Evolutionary conservation across 2,797 vertebrate genomes (phyloP).

Genomic region (Anguilla megastoma): DNA sequence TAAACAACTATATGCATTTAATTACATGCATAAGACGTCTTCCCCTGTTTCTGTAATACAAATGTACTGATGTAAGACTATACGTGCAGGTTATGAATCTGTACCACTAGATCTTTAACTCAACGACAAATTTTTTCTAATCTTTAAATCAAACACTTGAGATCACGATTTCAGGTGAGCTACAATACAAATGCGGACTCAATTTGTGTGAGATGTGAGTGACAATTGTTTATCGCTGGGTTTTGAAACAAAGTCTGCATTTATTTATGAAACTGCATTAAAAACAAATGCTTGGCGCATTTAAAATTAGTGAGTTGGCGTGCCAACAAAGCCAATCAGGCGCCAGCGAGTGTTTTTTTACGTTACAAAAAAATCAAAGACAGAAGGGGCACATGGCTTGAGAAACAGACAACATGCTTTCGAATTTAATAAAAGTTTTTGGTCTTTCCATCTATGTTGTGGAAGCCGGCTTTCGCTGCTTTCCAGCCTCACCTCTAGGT

Average conservation of each 20-base stretch:
- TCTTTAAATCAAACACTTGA: neutral
- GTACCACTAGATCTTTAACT: neutral
- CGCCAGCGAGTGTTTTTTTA: neutral
- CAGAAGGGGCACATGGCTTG: neutral
- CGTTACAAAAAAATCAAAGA: neutral
- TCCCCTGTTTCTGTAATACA: neutral
- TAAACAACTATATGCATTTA: conserved; percentile 34
- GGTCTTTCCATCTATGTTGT: neutral
- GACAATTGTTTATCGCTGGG: neutral
- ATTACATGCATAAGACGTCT: conserved; percentile 1
- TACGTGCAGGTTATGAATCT: neutral
- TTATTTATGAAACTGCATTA: neutral
- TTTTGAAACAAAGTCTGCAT: neutral
- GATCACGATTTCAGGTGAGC: neutral
- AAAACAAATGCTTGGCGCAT: neutral
- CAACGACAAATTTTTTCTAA: neutral
- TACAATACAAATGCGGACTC: neutral
- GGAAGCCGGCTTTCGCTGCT: neutral
- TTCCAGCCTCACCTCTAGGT: conserved; percentile 21
- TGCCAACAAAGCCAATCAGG: neutral
- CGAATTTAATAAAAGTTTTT: neutral
- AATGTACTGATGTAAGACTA: neutral
- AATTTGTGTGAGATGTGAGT: neutral
- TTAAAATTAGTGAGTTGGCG: neutral
- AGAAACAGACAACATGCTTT: neutral